Base-by-base conservation (phyloP, 2,888 invertebrate species). In the Erannis defoliaria region DNA sequence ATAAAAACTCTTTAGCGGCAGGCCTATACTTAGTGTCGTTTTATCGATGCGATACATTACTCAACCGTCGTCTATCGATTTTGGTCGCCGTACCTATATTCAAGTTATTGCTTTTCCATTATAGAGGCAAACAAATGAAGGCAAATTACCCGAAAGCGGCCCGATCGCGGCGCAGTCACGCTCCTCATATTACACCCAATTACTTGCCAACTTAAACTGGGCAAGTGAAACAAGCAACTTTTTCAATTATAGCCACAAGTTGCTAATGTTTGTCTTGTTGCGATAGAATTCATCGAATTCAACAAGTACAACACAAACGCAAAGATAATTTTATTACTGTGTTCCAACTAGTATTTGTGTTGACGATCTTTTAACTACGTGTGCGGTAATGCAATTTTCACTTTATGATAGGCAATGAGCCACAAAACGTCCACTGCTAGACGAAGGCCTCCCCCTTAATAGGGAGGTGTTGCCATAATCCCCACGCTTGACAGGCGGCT, bases 91-190 rank as follows among this genome's bases (percentile, higher is more conserved):
- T 43, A 12, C 35, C 40, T 23, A 46, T 23, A 5, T 40, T 45
- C 35, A 37, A 33, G 23, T 45, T 38, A 58, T 51, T 51, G 58
- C 21, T 58, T 53, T 54, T 49, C 29, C 43, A 50, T 45, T 45
- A 55, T 16, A 49, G 2, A 9, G 31, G 35, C 50, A 49, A 55
- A 50, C 50, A 55, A 50, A 50, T 40, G 49, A 43, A 61, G 42
- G 48, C 31, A 55, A 49, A 61, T 55, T 50, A 50, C 37, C 42
- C 49, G 35, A 42, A 57, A 53, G 60, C 55, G 31, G 60, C 6
- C 49, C 43, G 16, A 49, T 55, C 19, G 43, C 9, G 43, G n/a
- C 37, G 12, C 29, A 49, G 55, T 55, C 60, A 61, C 60, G 60
- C 21, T 33, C 18, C 26, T 35, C 29, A 49, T 60, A 54, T 60